A percentile compares a stretch with the other conserved stretches of the same genome.
Conservation (phyloP, 2,113 vertebrate genomes). For the Serilophus lunatus region DNA sequence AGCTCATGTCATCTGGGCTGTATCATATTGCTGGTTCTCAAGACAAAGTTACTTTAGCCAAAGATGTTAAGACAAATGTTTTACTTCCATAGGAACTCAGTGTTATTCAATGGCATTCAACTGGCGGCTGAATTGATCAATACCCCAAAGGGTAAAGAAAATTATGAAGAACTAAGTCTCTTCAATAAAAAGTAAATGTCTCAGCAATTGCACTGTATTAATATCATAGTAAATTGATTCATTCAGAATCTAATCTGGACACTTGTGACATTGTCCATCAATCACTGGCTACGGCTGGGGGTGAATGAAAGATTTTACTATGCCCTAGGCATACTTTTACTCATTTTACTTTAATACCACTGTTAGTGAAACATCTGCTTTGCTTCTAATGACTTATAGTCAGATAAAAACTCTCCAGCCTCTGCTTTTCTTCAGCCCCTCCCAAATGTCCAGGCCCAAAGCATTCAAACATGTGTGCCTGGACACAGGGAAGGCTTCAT, state of each 20-base stretch:
- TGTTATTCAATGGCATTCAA: background rate
- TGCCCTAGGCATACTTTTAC: constrained; percentile 56
- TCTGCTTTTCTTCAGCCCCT: background rate
- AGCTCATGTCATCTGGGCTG: background rate
- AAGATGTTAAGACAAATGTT: background rate
- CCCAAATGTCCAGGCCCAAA: background rate
- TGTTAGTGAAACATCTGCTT: constrained; percentile 69
- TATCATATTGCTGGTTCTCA: background rate
- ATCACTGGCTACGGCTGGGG: constrained; percentile 53
- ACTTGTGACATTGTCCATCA: constrained; percentile 59
- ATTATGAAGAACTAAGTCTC: background rate
- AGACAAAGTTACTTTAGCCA: background rate
- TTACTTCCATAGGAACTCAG: background rate
- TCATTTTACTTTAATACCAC: constrained; percentile 68
- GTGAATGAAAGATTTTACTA: constrained; percentile 64
- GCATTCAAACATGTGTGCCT: background rate
- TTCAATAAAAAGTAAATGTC: constrained; percentile 29
- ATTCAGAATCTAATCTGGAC: constrained; percentile 64
- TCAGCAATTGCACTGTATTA: constrained; percentile 23
- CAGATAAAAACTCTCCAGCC: constrained; percentile 32
- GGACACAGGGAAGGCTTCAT: background rate
- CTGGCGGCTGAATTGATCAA: background rate
- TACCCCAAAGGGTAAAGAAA: background rate
- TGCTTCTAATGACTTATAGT: constrained; percentile 53
- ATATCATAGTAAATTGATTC: constrained; percentile 49